Conservation (phyloP, 2,797 vertebrate genomes). For the Mormyrops attenuatus region DNA sequence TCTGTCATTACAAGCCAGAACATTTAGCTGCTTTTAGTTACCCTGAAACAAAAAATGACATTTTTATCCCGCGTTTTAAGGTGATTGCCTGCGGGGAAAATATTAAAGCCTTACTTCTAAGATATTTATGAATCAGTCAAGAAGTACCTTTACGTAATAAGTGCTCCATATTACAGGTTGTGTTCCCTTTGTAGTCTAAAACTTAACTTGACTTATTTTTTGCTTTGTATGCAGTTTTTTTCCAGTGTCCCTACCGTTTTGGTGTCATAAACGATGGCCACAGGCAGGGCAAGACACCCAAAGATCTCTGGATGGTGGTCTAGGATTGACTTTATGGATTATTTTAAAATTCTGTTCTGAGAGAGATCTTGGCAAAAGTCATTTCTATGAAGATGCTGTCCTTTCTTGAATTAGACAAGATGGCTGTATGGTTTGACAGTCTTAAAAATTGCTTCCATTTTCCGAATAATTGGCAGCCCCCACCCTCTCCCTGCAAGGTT, state of each 20-base stretch:
- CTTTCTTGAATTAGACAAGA: not conserved
- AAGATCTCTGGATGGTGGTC: not conserved
- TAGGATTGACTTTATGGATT: not conserved
- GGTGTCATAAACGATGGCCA: not conserved
- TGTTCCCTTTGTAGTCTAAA: not conserved
- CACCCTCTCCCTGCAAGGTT: not conserved
- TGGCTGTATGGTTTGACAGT: not conserved
- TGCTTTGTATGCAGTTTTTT: not conserved
- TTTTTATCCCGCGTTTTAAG: not conserved
- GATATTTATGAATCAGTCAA: not conserved
- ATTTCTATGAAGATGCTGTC: not conserved
- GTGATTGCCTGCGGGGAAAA: not conserved
- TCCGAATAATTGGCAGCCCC: not conserved
- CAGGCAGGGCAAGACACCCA: not conserved
- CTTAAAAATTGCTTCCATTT: not conserved
- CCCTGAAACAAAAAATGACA: not conserved
- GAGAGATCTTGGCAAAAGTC: not conserved
- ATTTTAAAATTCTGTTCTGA: not conserved
- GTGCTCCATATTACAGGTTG: not conserved
- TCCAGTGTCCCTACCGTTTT: not conserved
- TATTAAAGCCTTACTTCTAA: not conserved
- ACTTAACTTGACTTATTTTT: not conserved
- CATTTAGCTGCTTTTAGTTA: not conserved
- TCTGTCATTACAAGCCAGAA: not conserved
- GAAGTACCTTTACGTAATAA: not conserved